Base-by-base conservation (phyloP, 2,888 invertebrate species). In the Drosophila subquinaria region DNA sequence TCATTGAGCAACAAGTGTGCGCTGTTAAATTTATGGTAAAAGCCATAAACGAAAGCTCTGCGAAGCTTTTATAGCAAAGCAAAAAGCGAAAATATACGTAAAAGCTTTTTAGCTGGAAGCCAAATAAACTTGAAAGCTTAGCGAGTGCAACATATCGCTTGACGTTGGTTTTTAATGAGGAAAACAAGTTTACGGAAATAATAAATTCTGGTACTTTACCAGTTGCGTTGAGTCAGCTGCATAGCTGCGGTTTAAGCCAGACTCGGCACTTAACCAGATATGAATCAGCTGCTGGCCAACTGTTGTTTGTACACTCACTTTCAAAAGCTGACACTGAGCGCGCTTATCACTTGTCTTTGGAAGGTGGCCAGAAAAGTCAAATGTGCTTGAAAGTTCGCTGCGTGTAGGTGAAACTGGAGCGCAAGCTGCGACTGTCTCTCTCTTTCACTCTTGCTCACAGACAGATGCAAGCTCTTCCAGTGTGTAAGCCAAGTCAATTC, bases 391-490 rank as follows among this genome's bases (percentile, higher is more conserved):
- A 72, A 76, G 69, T 68, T 78, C 72, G 23, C 33, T 35, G 42
- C 36, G 20, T 63, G 45, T 17, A 17, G 62, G 45, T n/a, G 47
- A 57, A 57, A 57, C 57, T 57, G 56, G 79, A 78, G 79, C 75
- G 70, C 69, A 81, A 81, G 81, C 67, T 80, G 64, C 36, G 59
- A n/a, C 33, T 68, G 35, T 9, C 71, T 65, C 68, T 73, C 64
- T 45, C 47, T 13, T 27, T 15, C 53, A 23, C 38, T 40, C 53
- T n/a, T 23, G 40, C 0, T 15, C 50, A n/a, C 55, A 15, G 61
- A 38, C 51, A 65, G 65, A 53, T 62, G 52, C 48, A 85, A 83
- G 82, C 85, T 86, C 75, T 73, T 78, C 65, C 72, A 74, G 64
- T 73, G 73, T 71, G 62, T 61, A 66, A 69, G 67, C 70, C 67